Evolutionary conservation across 2,888 invertebrate genomes (phyloP).

Genomic region (Caenorhabditis wallacei): DNA sequence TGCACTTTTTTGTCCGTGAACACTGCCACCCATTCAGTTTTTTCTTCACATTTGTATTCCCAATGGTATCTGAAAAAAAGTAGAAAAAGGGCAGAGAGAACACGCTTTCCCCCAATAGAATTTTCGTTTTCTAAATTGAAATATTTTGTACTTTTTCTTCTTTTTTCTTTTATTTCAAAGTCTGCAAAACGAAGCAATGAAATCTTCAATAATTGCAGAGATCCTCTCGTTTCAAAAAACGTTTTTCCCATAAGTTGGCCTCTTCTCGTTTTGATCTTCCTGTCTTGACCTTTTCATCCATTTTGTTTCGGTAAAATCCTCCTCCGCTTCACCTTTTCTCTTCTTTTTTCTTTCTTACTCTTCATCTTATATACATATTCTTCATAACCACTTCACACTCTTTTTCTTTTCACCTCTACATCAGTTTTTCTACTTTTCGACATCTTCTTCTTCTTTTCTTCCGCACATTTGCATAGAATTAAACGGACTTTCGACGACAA

Average conservation of each 20-base stretch:
- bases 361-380: constrained; percentile 24
- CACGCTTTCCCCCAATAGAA: constrained; percentile 18
- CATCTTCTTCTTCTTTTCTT: constrained; percentile 45
- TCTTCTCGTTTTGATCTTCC: constrained; percentile 23
- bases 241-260: constrained; percentile 11
- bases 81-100: constrained; percentile 16
- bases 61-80: constrained; percentile 18
- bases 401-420: constrained; percentile 27
- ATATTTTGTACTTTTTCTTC: constrained; percentile 3
- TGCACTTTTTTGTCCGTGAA: constrained; percentile 15
- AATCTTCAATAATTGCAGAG: constrained; percentile 1
- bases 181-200: not conserved
- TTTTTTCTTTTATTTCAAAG: not conserved
- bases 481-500: constrained; percentile 59
- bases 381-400: constrained; percentile 56
- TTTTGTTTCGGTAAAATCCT: constrained; percentile 29
- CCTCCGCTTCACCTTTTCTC: constrained; percentile 17
- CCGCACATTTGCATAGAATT: constrained; percentile 63
- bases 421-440: constrained; percentile 42
- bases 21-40: constrained; percentile 9
- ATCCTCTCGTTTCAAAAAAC: not conserved
- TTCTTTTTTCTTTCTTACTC: constrained; percentile 27
- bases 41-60: constrained; percentile 33
- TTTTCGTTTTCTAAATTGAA: constrained; percentile 13
- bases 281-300: constrained; percentile 27